These are phyloP conservation scores for Anhinga anhinga DNA, from an alignment of 2,113 vertebrate species.

Conservation along the genomic window DNA sequence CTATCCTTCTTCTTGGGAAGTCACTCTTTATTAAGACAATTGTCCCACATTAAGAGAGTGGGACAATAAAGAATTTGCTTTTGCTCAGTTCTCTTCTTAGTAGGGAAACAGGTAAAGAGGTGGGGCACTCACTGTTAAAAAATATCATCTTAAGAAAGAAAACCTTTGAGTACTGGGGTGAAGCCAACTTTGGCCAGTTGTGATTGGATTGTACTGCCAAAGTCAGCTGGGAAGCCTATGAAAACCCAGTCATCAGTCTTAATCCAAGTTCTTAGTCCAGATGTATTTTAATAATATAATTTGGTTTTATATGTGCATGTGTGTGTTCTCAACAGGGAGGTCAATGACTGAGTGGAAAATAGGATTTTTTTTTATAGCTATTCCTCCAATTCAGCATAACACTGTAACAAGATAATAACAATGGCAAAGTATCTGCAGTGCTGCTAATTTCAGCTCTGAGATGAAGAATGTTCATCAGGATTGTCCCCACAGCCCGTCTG, in stretches of 20 bases:
- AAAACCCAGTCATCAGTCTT: background rate
- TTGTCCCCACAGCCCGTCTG: background rate
- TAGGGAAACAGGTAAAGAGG: background rate
- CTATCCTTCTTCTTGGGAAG: background rate
- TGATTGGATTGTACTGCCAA: slow-evolving; percentile 12
- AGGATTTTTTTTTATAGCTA: background rate
- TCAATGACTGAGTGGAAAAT: slow-evolving; percentile 24
- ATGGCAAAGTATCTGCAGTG: background rate
- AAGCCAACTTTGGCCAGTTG: background rate
- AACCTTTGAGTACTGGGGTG: background rate
- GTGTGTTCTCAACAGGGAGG: slow-evolving; percentile 46
- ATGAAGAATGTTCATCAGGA: background rate
- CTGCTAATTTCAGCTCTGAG: background rate
- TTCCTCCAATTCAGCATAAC: background rate
- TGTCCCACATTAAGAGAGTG: background rate
- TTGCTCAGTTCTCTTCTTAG: background rate
- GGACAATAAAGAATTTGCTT: background rate
- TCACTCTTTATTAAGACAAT: background rate
- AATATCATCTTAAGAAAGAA: background rate
- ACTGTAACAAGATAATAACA: background rate
- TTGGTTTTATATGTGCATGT: slow-evolving; percentile 32
- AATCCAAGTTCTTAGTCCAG: slow-evolving; percentile 33
- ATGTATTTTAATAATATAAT: slow-evolving; percentile 45
- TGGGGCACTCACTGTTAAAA: background rate
- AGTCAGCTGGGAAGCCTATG: slow-evolving; percentile 15